Percentiles rank a stretch among this genome's conserved stretches.
phyloP scores from a whole-genome alignment of 2,888 invertebrate species.

The Sarcophaga caerulescens region DNA sequence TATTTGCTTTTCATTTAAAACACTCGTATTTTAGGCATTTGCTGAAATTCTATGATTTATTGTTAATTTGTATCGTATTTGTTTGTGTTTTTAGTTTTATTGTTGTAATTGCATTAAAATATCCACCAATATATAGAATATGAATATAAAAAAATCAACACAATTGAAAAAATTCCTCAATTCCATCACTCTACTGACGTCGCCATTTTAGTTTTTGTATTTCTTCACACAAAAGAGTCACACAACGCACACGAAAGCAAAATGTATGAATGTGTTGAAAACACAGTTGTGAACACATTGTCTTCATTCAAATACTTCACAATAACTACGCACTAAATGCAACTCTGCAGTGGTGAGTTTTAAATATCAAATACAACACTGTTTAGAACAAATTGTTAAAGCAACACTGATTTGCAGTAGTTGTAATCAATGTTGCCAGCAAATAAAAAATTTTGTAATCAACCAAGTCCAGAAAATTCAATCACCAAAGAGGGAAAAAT shows the following conservation, averaged over 20 bases:
- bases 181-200: conserved; percentile 69
- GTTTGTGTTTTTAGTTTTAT: conserved; percentile 66
- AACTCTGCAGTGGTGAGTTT: conserved; percentile 32
- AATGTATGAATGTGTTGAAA: conserved; percentile 48
- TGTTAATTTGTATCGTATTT: conserved; percentile 56
- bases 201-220: conserved; percentile 68
- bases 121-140: conserved; percentile 69
- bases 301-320: not conserved
- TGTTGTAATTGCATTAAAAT: conserved; percentile 69
- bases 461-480: no score
- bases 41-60: conserved; percentile 57
- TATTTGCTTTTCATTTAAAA: conserved; percentile 59
- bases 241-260: conserved; percentile 63
- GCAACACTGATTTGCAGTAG: not conserved
- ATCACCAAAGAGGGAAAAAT: no score
- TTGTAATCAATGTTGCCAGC: no score
- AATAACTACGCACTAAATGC: not conserved
- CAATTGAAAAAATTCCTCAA: conserved; percentile 69
- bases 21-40: conserved; percentile 57
- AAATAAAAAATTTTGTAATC: no score
- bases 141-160: conserved; percentile 69
- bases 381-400: not conserved
- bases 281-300: conserved; percentile 39
- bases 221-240: conserved; percentile 60
- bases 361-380: conserved; percentile 13